These are phyloP conservation scores for Caenorhabditis parvicauda DNA, from an alignment of 2,888 invertebrate species.

Conservation along the genomic window DNA sequence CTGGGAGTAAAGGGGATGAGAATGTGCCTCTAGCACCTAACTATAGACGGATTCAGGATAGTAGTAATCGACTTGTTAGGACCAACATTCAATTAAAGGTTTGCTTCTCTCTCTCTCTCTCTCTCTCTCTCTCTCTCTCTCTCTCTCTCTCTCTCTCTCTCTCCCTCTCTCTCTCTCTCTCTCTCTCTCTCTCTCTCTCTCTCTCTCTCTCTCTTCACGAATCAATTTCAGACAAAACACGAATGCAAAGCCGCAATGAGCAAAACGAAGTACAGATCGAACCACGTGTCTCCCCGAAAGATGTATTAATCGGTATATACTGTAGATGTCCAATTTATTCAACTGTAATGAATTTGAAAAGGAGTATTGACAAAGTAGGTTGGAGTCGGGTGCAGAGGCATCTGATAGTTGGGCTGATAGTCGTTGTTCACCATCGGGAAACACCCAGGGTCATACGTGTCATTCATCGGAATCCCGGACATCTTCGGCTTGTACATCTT, in stretches of 20 bases:
- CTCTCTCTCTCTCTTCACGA: neutral
- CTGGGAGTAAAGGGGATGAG: constrained; percentile 24
- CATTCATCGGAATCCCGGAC: too few relatives aligned
- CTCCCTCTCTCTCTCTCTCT: neutral
- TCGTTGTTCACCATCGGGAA: too few relatives aligned
- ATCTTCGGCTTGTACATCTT: too few relatives aligned
- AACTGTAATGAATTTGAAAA: too few relatives aligned
- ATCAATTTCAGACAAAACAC: constrained; percentile 15
- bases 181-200: neutral
- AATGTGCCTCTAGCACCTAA: constrained; percentile 77
- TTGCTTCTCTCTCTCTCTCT: neutral
- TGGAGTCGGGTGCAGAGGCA: too few relatives aligned
- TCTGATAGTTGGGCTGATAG: too few relatives aligned
- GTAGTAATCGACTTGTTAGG: constrained; percentile 86
- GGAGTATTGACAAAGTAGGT: too few relatives aligned
- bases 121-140: neutral
- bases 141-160: neutral
- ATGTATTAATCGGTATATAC: too few relatives aligned
- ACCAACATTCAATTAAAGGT: constrained; percentile 88
- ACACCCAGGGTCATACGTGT: too few relatives aligned
- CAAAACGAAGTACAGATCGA: constrained; percentile 20
- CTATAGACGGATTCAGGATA: constrained; percentile 84
- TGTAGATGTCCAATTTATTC: too few relatives aligned
- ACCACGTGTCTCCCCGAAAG: constrained; percentile 8
- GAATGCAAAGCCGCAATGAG: constrained; percentile 22